Percentiles rank a stretch among this genome's conserved stretches.
phyloP scores from a whole-genome alignment of 2,797 vertebrate genomes.

The Sus cebifrons region DNA sequence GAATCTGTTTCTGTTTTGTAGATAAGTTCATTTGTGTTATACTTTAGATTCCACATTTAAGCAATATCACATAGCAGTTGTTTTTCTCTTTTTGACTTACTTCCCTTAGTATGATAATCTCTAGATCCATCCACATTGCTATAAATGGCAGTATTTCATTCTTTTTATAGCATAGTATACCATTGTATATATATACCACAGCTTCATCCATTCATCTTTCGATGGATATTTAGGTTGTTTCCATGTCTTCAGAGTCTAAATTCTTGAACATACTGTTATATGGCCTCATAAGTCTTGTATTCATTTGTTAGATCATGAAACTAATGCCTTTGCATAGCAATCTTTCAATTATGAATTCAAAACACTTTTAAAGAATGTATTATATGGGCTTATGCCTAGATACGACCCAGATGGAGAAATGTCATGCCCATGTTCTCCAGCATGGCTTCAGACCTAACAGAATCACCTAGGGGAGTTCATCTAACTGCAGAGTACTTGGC shows the following conservation, averaged over 20 bases:
- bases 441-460: not conserved
- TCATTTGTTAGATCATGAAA: conserved; percentile 33
- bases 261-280: not conserved
- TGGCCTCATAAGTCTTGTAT: not conserved
- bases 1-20: no score
- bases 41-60: no score
- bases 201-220: no score
- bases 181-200: no score
- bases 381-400: not conserved
- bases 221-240: no score
- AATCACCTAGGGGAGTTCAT: not conserved
- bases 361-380: not conserved
- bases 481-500: not conserved
- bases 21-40: no score
- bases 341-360: conserved; percentile 44
- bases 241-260: not conserved
- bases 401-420: not conserved
- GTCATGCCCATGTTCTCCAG: not conserved
- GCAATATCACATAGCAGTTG: no score
- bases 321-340: not conserved
- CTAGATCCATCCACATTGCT: no score
- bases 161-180: no score
- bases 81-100: no score
- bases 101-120: no score
- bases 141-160: no score